phyloP scores from a whole-genome alignment of 2,113 vertebrate genomes.

The Marmota monax region DNA sequence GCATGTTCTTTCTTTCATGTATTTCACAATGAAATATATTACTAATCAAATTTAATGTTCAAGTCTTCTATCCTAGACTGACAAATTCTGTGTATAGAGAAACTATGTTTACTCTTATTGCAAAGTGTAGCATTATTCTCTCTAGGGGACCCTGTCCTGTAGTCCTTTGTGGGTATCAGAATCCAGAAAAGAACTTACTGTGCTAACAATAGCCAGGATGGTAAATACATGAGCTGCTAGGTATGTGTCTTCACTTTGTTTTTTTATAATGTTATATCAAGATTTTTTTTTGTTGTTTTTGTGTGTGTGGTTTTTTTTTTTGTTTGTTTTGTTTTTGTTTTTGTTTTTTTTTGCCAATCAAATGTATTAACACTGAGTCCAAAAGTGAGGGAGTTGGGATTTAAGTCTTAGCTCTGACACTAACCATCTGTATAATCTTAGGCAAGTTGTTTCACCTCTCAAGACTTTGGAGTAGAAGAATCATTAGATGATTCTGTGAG shows the following conservation, averaged over 20 bases:
- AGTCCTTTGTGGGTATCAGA: not conserved
- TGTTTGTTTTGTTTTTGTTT: not conserved
- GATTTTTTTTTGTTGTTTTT: not conserved
- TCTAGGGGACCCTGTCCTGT: not conserved
- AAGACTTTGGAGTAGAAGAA: not conserved
- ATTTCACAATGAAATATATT: constrained; percentile 48
- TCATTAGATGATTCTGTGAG: not conserved
- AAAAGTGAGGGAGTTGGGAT: not conserved
- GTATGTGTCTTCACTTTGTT: not conserved
- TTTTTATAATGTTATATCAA: not conserved
- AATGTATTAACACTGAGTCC: constrained; percentile 18
- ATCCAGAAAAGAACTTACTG: constrained; percentile 41
- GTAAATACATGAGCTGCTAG: not conserved
- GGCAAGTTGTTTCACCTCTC: not conserved
- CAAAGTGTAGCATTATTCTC: not conserved
- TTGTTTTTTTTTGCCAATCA: constrained; percentile 10
- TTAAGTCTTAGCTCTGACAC: constrained; percentile 14
- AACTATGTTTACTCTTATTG: not conserved
- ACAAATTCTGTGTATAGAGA: not conserved
- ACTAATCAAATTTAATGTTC: not conserved
- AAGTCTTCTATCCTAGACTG: not conserved
- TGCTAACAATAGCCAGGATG: constrained; percentile 7
- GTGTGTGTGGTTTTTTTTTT: not conserved
- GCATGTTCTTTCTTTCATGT: not conserved
- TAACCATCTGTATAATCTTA: not conserved